Base-by-base conservation (phyloP, 2,888 invertebrate genomes). In the Thymelicus sylvestris region DNA sequence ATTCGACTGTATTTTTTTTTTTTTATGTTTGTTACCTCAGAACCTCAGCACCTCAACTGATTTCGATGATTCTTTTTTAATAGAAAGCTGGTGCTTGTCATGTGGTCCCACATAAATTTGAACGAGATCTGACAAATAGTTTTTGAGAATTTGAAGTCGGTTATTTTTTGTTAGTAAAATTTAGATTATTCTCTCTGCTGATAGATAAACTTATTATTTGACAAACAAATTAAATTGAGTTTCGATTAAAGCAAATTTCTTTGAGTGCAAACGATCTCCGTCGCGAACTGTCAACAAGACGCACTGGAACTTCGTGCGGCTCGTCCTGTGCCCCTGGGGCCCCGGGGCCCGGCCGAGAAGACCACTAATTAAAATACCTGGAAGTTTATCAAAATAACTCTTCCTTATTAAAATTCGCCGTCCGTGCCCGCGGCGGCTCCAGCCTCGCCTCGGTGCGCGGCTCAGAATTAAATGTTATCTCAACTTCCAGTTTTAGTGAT, bases 301-400 rank as follows among this genome's bases (percentile, higher is more conserved):
- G 48, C 47, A 60, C 15, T 48, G 31, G 10, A 19, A 47, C 57
- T n/a, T 19, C 24, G 19, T 10, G 47, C 44, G 57, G 59, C 59
- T 72, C 50, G 31, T 15, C 59, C 31, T 13, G 55, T 47, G 61
- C 64, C 72, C 55, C 71, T 67, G 74, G 50, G 66, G 65, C 68
- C 44, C 10, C 44, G 44, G 72, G 65, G 72, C 76, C 72, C 66
- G 73, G 73, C 73, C 64, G 50, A 24, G 57, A 48, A 50, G 65
- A n/a, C 48, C 55, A 74, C 74, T 76, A 76, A 76, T 76, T 75
- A 76, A 75, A 76, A 76, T 76, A 75, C 76, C 76, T 75, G 75
- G 47, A 66, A 74, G 72, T 73, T 74, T 67, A 60, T 66, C 70
- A 60, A 74, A 74, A 76, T 76, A 76, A 75, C 76, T 75, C 73